Conservation (phyloP, 2,888 invertebrate genomes). For the Petrolisthes cinctipes region DNA sequence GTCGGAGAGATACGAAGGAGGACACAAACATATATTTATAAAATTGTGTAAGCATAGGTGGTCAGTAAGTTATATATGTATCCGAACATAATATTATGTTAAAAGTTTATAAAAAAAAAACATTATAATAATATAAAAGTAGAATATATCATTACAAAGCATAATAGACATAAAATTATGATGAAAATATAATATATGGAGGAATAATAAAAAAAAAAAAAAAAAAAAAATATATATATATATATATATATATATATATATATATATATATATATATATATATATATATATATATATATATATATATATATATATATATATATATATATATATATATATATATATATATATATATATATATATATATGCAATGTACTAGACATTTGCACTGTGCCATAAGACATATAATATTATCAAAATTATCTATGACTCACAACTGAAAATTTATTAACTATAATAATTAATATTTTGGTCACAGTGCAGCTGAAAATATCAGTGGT, state of each 20-base stretch:
- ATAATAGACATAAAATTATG: not conserved
- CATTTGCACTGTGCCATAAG: too few species aligned
- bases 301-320: conserved; percentile 7
- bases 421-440: too few species aligned
- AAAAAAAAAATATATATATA: not conserved
- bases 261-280: conserved; percentile 7
- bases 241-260: conserved; percentile 7
- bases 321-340: conserved; percentile 7
- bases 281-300: conserved; percentile 7
- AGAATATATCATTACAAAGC: not conserved
- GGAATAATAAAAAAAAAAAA: not conserved
- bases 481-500: too few species aligned
- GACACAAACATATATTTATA: too few species aligned
- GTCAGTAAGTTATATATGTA: too few species aligned
- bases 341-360: conserved; percentile 7
- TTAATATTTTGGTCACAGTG: too few species aligned
- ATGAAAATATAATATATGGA: not conserved
- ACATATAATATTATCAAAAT: too few species aligned
- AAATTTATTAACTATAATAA: too few species aligned
- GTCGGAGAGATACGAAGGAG: too few species aligned
- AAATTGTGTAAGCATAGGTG: too few species aligned
- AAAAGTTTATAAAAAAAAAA: not conserved
- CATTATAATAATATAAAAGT: not conserved
- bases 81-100: not conserved
- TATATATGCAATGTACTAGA: not conserved